Conservation (phyloP, 1,140 invertebrate genomes). For the Aphelenchoides fujianensis region DNA sequence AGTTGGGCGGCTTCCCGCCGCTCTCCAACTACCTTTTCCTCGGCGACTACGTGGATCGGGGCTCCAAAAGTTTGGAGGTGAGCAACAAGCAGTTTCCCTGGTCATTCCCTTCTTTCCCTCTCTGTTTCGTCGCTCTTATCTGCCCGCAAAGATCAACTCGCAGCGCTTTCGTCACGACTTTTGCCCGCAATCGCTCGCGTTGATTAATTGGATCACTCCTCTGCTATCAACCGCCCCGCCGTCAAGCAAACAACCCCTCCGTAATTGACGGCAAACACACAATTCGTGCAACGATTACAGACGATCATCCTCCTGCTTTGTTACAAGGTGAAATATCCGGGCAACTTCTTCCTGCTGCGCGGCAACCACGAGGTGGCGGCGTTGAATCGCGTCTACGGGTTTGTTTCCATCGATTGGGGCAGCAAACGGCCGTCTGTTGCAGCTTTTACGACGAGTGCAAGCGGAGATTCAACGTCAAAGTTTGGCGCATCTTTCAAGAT, state of each 20-base stretch:
- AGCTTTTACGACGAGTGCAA: conserved; percentile 71
- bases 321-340: conserved; percentile 71
- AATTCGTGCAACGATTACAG: no score
- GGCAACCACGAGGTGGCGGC: conserved; percentile 71
- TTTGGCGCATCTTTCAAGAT: conserved; percentile 68
- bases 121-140: no score
- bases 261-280: no score
- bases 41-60: conserved; percentile 64
- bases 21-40: conserved; percentile 61
- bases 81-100: conserved; percentile 10
- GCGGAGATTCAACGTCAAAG: conserved; percentile 66
- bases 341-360: conserved; percentile 70
- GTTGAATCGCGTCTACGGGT: conserved; percentile 70
- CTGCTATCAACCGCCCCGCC: not conserved
- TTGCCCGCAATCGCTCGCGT: not conserved
- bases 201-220: not conserved
- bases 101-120: conserved; percentile 8
- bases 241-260: conserved; percentile 29
- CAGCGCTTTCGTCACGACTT: not conserved
- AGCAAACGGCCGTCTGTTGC: no score
- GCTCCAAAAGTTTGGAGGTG: conserved; percentile 68
- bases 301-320: conserved; percentile 70
- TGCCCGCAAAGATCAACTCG: conserved; percentile 15
- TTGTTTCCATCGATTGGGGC: no score
- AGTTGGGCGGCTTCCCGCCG: conserved; percentile 55